Conservation (phyloP, 2,888 invertebrate genomes). For the Drosophila yooni region DNA sequence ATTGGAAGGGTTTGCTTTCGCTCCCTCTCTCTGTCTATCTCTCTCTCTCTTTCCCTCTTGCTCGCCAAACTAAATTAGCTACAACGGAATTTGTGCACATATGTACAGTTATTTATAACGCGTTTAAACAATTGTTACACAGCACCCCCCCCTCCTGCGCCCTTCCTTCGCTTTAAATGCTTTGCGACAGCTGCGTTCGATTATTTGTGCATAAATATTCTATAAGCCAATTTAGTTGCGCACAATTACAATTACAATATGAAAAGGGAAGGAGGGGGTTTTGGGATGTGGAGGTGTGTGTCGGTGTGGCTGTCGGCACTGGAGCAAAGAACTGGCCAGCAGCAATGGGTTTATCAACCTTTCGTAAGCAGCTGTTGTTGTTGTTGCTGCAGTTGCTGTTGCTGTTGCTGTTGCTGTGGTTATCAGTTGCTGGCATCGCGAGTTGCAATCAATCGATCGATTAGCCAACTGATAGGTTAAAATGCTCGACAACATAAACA, state of each 20-base stretch:
- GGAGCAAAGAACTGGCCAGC: constrained; percentile 22
- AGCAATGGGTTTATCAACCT: constrained; percentile 74
- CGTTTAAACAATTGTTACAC: constrained; percentile 39
- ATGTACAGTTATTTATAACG: constrained; percentile 26
- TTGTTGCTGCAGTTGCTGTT: constrained; percentile 38
- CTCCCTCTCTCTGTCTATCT: background rate
- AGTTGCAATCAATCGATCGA: constrained; percentile 73
- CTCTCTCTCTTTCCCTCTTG: background rate
- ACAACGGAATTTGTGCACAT: constrained; percentile 27
- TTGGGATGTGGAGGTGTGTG: background rate
- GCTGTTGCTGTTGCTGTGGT: constrained; percentile 66
- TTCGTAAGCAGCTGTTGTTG: constrained; percentile 24
- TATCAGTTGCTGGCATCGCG: constrained; percentile 64
- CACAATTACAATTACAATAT: constrained; percentile 67
- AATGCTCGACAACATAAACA: constrained; percentile 52
- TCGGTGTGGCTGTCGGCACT: background rate
- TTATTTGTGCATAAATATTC: constrained; percentile 66
- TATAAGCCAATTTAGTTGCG: constrained; percentile 68
- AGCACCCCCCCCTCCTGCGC: too few relatives aligned
- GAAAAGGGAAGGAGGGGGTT: constrained; percentile 1
- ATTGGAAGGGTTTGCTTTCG: constrained; percentile 7
- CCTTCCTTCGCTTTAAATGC: background rate
- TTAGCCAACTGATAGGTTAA: constrained; percentile 70
- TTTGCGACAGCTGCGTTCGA: constrained; percentile 53
- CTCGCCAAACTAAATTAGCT: constrained; percentile 29